Conservation (phyloP, 2,113 vertebrate species). For the Triplophysa dalaica region DNA sequence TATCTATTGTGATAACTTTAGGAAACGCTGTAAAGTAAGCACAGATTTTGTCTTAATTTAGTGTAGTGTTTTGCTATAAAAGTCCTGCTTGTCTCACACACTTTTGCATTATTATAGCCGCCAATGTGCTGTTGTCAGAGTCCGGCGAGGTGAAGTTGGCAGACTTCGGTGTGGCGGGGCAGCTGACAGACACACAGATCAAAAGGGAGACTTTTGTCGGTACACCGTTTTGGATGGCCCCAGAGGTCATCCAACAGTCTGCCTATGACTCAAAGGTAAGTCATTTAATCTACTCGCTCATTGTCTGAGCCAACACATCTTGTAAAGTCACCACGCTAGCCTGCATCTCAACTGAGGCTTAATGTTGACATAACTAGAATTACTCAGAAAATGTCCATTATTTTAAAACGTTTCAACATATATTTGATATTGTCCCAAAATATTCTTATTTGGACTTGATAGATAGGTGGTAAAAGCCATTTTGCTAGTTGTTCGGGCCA, state of each 20-base stretch:
- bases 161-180: conserved; percentile 87
- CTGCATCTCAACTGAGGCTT: background rate
- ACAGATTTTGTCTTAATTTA: no score
- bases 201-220: conserved; percentile 90
- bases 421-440: no score
- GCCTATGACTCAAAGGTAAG: conserved; percentile 88
- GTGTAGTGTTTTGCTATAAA: background rate
- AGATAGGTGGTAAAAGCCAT: no score
- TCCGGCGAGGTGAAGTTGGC: conserved; percentile 88
- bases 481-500: no score
- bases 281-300: background rate
- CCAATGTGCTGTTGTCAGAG: conserved; percentile 87
- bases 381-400: no score
- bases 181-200: conserved; percentile 88
- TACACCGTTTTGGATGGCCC: conserved; percentile 90
- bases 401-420: no score
- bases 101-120: conserved; percentile 66
- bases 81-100: background rate
- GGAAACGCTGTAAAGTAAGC: no score
- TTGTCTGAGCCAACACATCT: background rate
- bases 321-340: background rate
- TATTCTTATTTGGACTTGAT: no score
- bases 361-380: background rate
- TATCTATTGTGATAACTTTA: no score
- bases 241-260: conserved; percentile 89